Evolutionary conservation across 2,888 invertebrate species (phyloP).

Genomic region (Pyralis farinalis): DNA sequence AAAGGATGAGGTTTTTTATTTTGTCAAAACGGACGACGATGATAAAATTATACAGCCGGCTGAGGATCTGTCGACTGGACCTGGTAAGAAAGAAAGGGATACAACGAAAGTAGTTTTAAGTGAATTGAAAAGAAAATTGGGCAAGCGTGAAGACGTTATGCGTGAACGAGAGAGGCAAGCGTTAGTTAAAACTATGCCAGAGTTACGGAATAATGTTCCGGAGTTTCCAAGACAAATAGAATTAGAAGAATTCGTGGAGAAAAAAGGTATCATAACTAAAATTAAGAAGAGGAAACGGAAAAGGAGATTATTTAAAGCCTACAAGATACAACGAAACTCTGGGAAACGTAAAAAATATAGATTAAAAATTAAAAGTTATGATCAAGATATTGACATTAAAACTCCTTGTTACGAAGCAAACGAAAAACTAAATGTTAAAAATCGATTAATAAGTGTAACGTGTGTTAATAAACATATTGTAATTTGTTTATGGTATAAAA

Average conservation of each 20-base stretch:
- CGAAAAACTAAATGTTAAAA: slow-evolving; percentile 37
- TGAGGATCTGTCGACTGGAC: slow-evolving; percentile 54
- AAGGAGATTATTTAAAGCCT: slow-evolving; percentile 27
- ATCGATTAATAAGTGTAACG: slow-evolving; percentile 36
- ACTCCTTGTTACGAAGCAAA: slow-evolving; percentile 40
- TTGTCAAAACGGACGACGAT: slow-evolving; percentile 64
- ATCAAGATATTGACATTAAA: slow-evolving; percentile 36
- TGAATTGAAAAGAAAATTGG: slow-evolving; percentile 65
- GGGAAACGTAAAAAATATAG: slow-evolving; percentile 30
- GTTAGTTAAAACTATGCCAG: slow-evolving; percentile 69
- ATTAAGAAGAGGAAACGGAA: slow-evolving; percentile 26
- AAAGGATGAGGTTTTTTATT: slow-evolving; percentile 73
- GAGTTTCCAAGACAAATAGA: slow-evolving; percentile 71
- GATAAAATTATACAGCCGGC: slow-evolving; percentile 28
- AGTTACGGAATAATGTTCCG: slow-evolving; percentile 49
- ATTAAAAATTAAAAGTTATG: slow-evolving; percentile 35
- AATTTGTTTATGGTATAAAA: slow-evolving; percentile 49
- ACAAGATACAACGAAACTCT: slow-evolving; percentile 29
- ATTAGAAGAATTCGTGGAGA: slow-evolving; percentile 42
- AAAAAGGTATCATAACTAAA: slow-evolving; percentile 56
- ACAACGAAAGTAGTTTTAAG: slow-evolving; percentile 57
- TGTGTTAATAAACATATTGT: slow-evolving; percentile 22
- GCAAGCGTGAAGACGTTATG: slow-evolving; percentile 71
- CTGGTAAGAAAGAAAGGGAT: slow-evolving; percentile 62
- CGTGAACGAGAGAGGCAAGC: slow-evolving; percentile 71